These are phyloP conservation scores for Anadara kagoshimensis DNA, from an alignment of 1,140 invertebrate species.

Conservation along the genomic window DNA sequence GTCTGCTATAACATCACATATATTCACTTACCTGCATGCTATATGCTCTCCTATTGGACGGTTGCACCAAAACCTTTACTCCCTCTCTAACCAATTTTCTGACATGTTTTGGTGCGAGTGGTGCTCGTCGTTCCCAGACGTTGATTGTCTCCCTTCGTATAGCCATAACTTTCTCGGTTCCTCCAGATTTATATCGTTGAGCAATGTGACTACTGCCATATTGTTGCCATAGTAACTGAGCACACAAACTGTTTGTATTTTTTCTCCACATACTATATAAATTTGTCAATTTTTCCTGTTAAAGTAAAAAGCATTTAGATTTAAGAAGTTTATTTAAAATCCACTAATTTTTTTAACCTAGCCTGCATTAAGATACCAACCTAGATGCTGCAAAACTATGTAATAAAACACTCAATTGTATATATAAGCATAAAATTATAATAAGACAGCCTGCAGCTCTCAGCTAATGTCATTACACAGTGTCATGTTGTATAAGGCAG, in stretches of 20 bases:
- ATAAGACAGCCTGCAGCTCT: too few species aligned
- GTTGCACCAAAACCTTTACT: conserved; percentile 97
- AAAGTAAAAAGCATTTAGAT: too few species aligned
- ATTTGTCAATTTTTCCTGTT: not conserved
- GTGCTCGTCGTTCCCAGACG: conserved; percentile 98
- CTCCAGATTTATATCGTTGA: conserved; percentile 26
- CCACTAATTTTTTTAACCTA: too few species aligned
- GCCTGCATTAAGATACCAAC: too few species aligned
- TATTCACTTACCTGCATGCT: conserved; percentile 86
- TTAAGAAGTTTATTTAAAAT: too few species aligned
- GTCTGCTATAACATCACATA: not conserved
- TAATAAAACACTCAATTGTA: too few species aligned
- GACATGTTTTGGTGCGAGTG: conserved; percentile 94
- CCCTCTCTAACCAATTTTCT: conserved; percentile 87
- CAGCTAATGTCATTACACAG: too few species aligned
- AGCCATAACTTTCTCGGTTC: conserved; percentile 62
- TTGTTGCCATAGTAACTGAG: conserved; percentile 22
- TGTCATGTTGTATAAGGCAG: too few species aligned
- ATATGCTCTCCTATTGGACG: conserved; percentile 97
- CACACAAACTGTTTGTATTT: conserved; percentile 38
- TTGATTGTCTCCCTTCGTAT: conserved; percentile 92
- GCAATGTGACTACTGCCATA: conserved; percentile 15
- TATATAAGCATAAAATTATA: too few species aligned
- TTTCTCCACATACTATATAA: conserved; percentile 43
- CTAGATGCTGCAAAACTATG: too few species aligned